Conservation (phyloP, 1,140 invertebrate genomes). For the Drosophila chauvacae region DNA sequence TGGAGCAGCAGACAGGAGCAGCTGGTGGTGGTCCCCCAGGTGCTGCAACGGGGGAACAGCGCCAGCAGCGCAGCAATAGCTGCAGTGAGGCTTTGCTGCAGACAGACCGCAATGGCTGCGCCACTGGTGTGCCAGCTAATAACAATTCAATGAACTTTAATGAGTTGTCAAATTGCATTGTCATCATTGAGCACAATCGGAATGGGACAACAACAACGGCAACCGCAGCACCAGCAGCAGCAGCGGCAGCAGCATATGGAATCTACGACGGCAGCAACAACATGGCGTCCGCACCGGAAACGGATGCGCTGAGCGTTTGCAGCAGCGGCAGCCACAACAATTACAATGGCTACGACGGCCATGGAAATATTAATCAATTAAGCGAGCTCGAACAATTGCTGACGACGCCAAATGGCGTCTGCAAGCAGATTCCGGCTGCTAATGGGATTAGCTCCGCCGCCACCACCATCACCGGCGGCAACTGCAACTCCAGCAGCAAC, state of each 20-base stretch:
- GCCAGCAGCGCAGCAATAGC: conserved; percentile 72
- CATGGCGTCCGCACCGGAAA: conserved; percentile 57
- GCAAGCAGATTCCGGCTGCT: conserved; percentile 23
- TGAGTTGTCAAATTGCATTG: conserved; percentile 84
- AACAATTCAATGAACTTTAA: conserved; percentile 84
- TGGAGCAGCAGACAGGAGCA: conserved; percentile 7
- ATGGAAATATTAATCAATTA: conserved; percentile 73
- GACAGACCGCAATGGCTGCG: conserved; percentile 62
- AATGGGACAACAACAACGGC: conserved; percentile 40
- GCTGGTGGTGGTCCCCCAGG: conserved; percentile 1
- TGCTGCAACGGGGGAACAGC: conserved; percentile 37
- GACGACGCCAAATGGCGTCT: conserved; percentile 27
- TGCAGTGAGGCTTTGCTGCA: conserved; percentile 56
- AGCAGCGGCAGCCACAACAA: conserved; percentile 54
- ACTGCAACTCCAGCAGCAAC: conserved; percentile 14
- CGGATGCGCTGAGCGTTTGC: conserved; percentile 67
- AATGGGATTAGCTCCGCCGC: conserved; percentile 45
- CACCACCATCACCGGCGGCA: neutral
- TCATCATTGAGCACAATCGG: conserved; percentile 80
- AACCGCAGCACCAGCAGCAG: conserved; percentile 9
- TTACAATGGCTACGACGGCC: conserved; percentile 26
- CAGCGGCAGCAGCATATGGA: conserved; percentile 41
- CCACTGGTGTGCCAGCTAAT: conserved; percentile 62
- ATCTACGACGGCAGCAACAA: conserved; percentile 17
- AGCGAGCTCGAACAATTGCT: conserved; percentile 77